phyloP scores from a whole-genome alignment of 2,888 invertebrate species.

The Cephus sareptanus region DNA sequence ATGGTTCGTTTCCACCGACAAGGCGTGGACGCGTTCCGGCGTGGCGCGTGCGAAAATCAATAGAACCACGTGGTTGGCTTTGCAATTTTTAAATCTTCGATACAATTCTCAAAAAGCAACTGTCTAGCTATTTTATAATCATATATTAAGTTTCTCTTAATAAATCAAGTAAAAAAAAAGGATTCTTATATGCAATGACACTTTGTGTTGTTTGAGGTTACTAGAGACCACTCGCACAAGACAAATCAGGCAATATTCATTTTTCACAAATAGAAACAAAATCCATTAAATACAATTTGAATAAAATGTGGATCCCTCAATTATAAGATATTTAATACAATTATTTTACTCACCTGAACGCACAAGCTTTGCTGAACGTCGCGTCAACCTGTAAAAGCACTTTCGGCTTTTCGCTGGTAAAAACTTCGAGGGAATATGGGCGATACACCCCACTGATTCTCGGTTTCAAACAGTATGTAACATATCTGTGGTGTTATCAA shows the following conservation, averaged over 20 bases:
- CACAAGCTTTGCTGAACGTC: neutral
- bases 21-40: slow-evolving; percentile 17
- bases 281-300: neutral
- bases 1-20: slow-evolving; percentile 25
- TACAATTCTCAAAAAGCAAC: neutral
- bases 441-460: neutral
- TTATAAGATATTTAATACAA: neutral
- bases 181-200: neutral
- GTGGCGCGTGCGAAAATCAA: slow-evolving; percentile 54
- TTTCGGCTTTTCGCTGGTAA: neutral
- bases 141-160: neutral
- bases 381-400: neutral
- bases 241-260: neutral
- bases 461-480: neutral
- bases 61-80: slow-evolving; percentile 56
- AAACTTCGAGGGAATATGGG: neutral
- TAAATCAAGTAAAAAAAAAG: neutral
- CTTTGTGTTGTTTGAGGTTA: neutral
- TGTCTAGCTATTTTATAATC: neutral
- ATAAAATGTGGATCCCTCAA: neutral
- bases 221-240: neutral
- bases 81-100: neutral
- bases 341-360: neutral
- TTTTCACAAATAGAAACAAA: neutral
- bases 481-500: neutral